Evolutionary conservation across 2,797 vertebrate genomes (phyloP), one percentile per base, ranked within the genome.

Genomic region (Streptopelia turtur): DNA sequence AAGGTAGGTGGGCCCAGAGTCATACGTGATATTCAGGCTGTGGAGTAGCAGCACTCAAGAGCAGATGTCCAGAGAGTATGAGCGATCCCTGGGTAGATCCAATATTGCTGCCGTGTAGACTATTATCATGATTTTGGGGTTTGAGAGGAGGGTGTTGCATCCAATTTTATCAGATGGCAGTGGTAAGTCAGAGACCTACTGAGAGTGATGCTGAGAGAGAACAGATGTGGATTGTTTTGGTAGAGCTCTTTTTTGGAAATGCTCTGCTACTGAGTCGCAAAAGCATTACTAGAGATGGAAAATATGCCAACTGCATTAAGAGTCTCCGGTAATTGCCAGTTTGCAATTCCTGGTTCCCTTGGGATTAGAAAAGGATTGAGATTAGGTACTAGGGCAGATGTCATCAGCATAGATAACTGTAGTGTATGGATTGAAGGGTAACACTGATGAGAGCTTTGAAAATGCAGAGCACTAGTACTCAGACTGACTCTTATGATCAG

Each of bases 191-290:
- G 64, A 82, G 89, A 95, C 86, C 92, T 92, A 65, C 74, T 79
- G 91, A 88, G 77, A 88, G 80, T 31, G 83, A 61, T 90, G 70
- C 83, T 94, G 95, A 94, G 94, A 95, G 90, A 76, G 63, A 96
- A 56, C 95, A 97, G 96, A 95, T 94, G 95, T 95, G 89, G 24
- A 70, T 87, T 96, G 88, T 90, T 96, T 93, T 92, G 66, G 63
- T 94, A 95, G 90, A 77, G 81, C 21, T 83, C 56, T 92, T 77
- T 84, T 95, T 91, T 95, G 83, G 86, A 93, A 95, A 17, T 2
- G 6, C 66, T 92, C 15, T 72, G 83, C 80, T 89, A 45, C 57
- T 2, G 25, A 83, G n/a, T 84, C 0, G 0, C 88, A 84, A 66
- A 92, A 90, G 70, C 92, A 87, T 94, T 95, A 88, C 81, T 93